Percentiles rank a stretch among this genome's conserved stretches.
These are phyloP conservation scores for Apostichopus californicus DNA, from an alignment of 35 echinoderm and acorn worm species.

Conservation along the genomic window DNA sequence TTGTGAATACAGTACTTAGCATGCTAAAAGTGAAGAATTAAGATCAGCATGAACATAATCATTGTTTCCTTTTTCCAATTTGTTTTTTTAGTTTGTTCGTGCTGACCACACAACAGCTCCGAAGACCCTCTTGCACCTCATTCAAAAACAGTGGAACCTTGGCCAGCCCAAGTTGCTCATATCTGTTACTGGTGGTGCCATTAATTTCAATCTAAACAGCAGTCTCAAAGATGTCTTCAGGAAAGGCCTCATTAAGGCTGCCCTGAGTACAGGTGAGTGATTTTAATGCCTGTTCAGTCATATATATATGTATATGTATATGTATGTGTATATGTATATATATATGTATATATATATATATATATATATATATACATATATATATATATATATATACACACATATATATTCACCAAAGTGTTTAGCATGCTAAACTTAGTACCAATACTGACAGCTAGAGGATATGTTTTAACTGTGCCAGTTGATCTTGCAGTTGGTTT, in stretches of 20 bases:
- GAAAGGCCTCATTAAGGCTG: constrained; percentile 84
- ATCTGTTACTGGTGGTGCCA: constrained; percentile 86
- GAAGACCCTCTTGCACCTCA: constrained; percentile 57
- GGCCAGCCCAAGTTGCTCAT: constrained; percentile 80
- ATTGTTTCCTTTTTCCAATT: background rate
- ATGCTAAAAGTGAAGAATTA: too few relatives aligned
- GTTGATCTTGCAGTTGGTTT: too few relatives aligned
- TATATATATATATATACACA: too few relatives aligned
- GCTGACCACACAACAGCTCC: constrained; percentile 74
- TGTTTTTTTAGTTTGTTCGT: constrained; percentile 64
- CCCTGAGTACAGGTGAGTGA: constrained; percentile 76
- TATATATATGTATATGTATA: too few relatives aligned
- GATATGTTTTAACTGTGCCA: too few relatives aligned
- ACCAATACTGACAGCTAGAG: background rate
- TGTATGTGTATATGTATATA: too few relatives aligned
- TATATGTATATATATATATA: too few relatives aligned
- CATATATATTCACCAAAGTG: background rate
- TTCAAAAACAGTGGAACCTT: constrained; percentile 84
- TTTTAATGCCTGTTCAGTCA: too few relatives aligned
- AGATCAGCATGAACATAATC: too few relatives aligned
- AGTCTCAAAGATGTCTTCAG: constrained; percentile 73
- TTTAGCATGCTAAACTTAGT: background rate
- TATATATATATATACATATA: too few relatives aligned
- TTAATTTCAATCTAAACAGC: constrained; percentile 64
- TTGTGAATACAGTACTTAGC: too few relatives aligned